These are phyloP conservation scores for Anguilla obscura DNA, from an alignment of 2,797 vertebrate species.

Conservation along the genomic window DNA sequence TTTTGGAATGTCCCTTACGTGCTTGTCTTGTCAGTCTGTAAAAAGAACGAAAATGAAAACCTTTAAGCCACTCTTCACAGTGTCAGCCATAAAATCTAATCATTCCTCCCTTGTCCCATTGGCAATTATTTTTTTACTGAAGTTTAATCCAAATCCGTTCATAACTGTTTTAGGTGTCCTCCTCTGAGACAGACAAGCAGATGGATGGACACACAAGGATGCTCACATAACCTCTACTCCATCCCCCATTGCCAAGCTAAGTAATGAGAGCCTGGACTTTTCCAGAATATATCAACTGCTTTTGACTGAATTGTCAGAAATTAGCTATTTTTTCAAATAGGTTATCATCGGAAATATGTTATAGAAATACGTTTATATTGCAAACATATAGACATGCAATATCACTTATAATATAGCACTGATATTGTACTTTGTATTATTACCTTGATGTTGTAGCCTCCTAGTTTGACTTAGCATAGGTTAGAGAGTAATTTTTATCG, in stretches of 20 bases:
- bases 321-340: neutral
- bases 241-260: neutral
- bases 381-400: neutral
- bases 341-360: neutral
- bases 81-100: neutral
- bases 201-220: neutral
- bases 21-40: neutral
- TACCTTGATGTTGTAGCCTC: too few species aligned
- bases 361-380: neutral
- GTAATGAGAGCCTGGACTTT: neutral
- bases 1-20: neutral
- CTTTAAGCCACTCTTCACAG: neutral
- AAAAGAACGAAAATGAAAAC: neutral
- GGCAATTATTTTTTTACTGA: neutral
- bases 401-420: neutral
- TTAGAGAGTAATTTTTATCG: too few species aligned
- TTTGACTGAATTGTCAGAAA: neutral
- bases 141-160: constrained; percentile 9
- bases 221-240: neutral
- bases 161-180: neutral
- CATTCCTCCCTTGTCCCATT: neutral
- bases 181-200: neutral
- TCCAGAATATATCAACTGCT: neutral
- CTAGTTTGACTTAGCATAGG: too few species aligned
- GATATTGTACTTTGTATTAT: too few species aligned